These are phyloP conservation scores for Hormiphora californensis DNA, from an alignment of 37 sponge, comb jelly and placozoan genomes.

Conservation along the genomic window DNA sequence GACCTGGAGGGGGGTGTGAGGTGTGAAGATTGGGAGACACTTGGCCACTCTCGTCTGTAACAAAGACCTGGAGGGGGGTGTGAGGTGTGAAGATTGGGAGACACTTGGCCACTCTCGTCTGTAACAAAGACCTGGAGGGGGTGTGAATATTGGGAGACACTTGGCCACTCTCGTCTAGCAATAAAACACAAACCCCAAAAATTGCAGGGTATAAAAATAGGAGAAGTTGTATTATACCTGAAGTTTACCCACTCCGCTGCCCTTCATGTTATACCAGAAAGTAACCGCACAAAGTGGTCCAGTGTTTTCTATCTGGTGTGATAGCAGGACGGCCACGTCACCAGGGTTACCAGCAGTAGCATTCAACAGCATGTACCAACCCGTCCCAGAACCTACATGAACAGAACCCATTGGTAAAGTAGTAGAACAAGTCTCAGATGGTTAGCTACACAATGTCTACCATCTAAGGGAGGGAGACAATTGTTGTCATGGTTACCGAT, in stretches of 20 bases:
- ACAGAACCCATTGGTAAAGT: neutral
- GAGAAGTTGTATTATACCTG: neutral
- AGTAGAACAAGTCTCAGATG: neutral
- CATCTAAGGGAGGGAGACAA: neutral
- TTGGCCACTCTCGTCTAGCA: too few relatives aligned
- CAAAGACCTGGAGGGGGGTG: too few relatives aligned
- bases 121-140: too few relatives aligned
- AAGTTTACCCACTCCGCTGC: constrained; percentile 6
- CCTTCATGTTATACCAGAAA: constrained; percentile 59
- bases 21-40: too few relatives aligned
- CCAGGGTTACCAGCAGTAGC: constrained; percentile 11
- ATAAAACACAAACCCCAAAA: too few relatives aligned
- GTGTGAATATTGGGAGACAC: too few relatives aligned
- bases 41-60: too few relatives aligned
- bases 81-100: too few relatives aligned
- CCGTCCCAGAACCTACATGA: neutral
- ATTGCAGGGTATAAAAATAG: too few relatives aligned
- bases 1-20: too few relatives aligned
- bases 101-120: too few relatives aligned
- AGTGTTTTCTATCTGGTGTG: constrained; percentile 3
- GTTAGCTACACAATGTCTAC: neutral
- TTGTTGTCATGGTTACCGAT: constrained; percentile 26
- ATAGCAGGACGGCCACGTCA: neutral
- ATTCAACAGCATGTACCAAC: constrained; percentile 27
- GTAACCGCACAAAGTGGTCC: constrained; percentile 19